Evolutionary conservation across 2,113 vertebrate genomes (phyloP).

Genomic region (Pelecanoides urinatrix): DNA sequence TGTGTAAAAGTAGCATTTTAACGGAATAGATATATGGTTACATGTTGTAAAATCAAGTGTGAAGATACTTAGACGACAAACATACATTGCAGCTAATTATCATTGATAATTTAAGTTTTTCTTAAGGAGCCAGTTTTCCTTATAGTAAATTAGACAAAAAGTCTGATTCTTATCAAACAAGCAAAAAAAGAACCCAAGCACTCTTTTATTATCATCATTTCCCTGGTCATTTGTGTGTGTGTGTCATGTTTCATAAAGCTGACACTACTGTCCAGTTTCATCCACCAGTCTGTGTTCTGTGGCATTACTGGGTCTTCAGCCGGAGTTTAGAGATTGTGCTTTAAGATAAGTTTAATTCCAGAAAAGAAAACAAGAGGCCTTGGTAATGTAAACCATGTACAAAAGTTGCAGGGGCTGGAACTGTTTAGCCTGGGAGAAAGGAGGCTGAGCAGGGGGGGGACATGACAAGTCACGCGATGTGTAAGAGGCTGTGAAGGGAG

Average conservation of each 20-base stretch:
- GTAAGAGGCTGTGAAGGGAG: neutral
- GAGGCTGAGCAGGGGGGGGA: neutral
- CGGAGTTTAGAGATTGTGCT: neutral
- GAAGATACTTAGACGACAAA: neutral
- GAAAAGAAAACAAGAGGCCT: neutral
- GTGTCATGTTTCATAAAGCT: neutral
- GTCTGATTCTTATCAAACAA: neutral
- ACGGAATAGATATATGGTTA: neutral
- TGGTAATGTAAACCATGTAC: neutral
- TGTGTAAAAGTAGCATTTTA: neutral
- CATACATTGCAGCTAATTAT: neutral
- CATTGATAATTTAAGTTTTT: neutral
- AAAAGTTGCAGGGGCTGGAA: neutral
- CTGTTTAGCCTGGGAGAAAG: neutral
- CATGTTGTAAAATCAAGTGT: neutral
- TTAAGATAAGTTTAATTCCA: neutral
- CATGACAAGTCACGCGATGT: neutral
- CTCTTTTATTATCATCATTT: neutral
- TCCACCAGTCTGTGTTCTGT: neutral
- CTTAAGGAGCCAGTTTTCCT: neutral
- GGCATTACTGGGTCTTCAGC: neutral
- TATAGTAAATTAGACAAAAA: neutral
- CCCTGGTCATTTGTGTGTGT: neutral
- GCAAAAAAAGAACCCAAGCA: neutral
- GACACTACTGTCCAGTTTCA: accelerated